Evolutionary conservation across 2,797 vertebrate species (phyloP).

Genomic region (Bovichtus diacanthus): DNA sequence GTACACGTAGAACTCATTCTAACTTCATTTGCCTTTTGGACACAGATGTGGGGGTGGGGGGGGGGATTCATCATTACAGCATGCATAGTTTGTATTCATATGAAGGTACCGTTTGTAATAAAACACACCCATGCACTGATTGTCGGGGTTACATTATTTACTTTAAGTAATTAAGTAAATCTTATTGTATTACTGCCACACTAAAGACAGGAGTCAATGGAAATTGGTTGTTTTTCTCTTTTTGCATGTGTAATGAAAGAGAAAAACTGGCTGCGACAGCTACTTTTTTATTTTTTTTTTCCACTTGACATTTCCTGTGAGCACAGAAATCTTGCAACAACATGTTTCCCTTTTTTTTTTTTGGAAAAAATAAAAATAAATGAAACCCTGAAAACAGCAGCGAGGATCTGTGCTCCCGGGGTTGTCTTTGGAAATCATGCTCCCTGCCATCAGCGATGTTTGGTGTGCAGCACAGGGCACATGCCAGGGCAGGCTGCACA

Average conservation of each 20-base stretch:
- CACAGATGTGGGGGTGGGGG: no score
- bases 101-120: background rate
- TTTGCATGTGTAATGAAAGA: background rate
- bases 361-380: conserved; percentile 17
- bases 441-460: conserved; percentile 62
- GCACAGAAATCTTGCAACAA: conserved; percentile 55
- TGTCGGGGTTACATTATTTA: background rate
- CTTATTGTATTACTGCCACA: background rate
- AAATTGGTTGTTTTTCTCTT: conserved; percentile 1
- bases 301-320: conserved; percentile 57
- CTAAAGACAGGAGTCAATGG: background rate
- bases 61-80: conserved; percentile 56
- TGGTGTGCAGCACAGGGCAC: conserved; percentile 49
- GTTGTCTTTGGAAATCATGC: conserved; percentile 64
- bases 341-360: conserved; percentile 63
- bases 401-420: conserved; percentile 39
- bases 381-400: conserved; percentile 42
- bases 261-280: conserved; percentile 18
- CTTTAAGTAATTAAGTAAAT: no score
- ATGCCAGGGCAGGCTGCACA: conserved; percentile 49
- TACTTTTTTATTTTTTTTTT: conserved; percentile 40
- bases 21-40: conserved; percentile 64
- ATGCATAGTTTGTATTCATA: conserved; percentile 8
- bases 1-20: conserved; percentile 46
- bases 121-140: no score